Evolutionary conservation across 2,888 invertebrate genomes (phyloP).

Genomic region (Nomada ruficornis): DNA sequence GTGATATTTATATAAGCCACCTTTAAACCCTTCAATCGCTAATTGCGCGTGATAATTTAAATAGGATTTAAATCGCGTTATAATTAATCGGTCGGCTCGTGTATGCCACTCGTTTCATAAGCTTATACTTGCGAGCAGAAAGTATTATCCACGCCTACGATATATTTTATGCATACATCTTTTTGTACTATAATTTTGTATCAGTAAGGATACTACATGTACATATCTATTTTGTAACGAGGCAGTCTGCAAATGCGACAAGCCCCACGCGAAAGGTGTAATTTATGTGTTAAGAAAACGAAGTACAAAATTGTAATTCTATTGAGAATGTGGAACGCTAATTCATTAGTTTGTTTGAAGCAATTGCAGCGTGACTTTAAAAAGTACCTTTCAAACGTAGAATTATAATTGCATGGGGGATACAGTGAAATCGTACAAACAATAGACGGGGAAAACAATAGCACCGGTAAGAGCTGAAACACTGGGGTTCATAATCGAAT

Average conservation of each 20-base stretch:
- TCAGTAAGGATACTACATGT: background rate
- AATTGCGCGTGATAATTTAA: slow-evolving; percentile 57
- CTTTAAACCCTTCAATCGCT: slow-evolving; percentile 59
- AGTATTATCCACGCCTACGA: slow-evolving; percentile 12
- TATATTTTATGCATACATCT: background rate
- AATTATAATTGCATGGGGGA: background rate
- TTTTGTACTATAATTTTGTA: background rate
- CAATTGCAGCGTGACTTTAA: background rate
- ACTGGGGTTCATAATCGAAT: too few species aligned
- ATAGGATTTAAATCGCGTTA: slow-evolving; percentile 54
- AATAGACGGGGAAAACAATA: too few species aligned
- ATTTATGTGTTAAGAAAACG: too few species aligned
- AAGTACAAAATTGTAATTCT: background rate
- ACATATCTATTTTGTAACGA: background rate
- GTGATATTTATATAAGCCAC: slow-evolving; percentile 55
- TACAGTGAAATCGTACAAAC: too few species aligned
- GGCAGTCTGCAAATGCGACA: background rate
- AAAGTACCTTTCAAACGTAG: background rate
- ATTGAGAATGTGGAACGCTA: background rate
- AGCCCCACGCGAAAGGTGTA: too few species aligned
- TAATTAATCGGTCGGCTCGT: slow-evolving; percentile 47
- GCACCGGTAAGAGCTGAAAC: too few species aligned
- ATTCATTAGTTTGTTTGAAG: background rate
- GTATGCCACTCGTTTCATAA: slow-evolving; percentile 27
- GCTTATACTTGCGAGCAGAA: slow-evolving; percentile 23